Percentiles rank a stretch among this genome's conserved stretches.
Conservation (phyloP, 2,888 invertebrate species). For the Andrena trimmerana region DNA sequence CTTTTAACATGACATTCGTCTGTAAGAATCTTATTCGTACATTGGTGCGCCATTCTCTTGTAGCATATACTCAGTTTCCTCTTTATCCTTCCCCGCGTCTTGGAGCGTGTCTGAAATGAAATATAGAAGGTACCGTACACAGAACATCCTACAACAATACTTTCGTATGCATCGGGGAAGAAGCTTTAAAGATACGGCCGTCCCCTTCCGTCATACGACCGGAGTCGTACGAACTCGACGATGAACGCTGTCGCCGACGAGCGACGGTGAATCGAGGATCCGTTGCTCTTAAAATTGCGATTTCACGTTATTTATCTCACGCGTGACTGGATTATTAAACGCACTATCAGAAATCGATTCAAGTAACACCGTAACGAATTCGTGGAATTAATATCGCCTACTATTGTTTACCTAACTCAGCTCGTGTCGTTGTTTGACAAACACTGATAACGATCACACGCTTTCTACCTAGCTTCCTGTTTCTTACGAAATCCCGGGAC, state of each 20-base stretch:
- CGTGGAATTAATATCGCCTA: not conserved
- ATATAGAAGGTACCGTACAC: conserved; percentile 68
- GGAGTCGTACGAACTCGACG: not conserved
- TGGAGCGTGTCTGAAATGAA: conserved; percentile 81
- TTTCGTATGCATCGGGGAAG: conserved; percentile 14
- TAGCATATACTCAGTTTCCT: conserved; percentile 81
- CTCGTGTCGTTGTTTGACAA: not conserved
- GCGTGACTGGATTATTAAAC: conserved; percentile 34
- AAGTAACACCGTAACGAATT: not conserved
- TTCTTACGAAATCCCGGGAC: not conserved
- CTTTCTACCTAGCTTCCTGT: not conserved
- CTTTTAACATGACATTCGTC: conserved; percentile 37
- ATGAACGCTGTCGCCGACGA: not conserved
- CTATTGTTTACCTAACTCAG: not conserved
- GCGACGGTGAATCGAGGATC: not conserved
- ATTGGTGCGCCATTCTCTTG: conserved; percentile 81
- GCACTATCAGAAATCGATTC: not conserved
- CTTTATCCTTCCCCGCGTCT: conserved; percentile 83
- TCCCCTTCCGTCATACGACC: not conserved
- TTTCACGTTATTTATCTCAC: not conserved
- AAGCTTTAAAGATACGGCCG: conserved; percentile 7
- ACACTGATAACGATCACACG: conserved; percentile 9
- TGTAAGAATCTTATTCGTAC: conserved; percentile 78
- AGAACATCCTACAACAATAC: conserved; percentile 32
- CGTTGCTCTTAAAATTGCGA: too few relatives aligned